Evolutionary conservation across 2,797 vertebrate genomes (phyloP).

Genomic region (Passerculus sandwichensis): DNA sequence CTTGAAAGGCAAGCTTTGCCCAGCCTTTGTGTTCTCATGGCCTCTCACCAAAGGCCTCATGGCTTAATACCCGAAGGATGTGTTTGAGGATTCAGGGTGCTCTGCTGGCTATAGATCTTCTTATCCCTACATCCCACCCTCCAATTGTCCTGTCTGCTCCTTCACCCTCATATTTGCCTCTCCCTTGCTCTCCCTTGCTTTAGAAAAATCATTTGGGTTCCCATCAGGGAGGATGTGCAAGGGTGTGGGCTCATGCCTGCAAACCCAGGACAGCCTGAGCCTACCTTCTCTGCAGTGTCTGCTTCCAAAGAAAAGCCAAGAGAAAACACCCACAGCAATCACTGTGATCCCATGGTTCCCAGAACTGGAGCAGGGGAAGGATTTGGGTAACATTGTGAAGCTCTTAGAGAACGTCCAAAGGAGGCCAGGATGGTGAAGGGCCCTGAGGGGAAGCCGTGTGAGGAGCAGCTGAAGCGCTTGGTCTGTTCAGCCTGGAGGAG

Average conservation of each 20-base stretch:
- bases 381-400: neutral
- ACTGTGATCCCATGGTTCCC: neutral
- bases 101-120: neutral
- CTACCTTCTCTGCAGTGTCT: neutral
- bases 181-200: neutral
- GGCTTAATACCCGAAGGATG: neutral
- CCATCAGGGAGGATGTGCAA: neutral
- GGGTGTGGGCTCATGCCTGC: neutral
- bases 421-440: neutral
- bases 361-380: neutral
- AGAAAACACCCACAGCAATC: neutral
- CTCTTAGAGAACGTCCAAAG: neutral
- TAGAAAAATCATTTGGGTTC: rapidly evolving
- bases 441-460: rapidly evolving
- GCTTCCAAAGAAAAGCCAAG: neutral
- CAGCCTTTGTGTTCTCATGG: neutral
- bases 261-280: neutral
- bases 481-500: neutral
- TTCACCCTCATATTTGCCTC: neutral
- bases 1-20: neutral
- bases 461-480: rapidly evolving
- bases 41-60: neutral
- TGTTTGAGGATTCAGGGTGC: neutral
- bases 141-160: neutral
- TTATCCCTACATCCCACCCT: neutral